Evolutionary conservation across 2,888 invertebrate species (phyloP).

Genomic region (Micropterix aruncella): DNA sequence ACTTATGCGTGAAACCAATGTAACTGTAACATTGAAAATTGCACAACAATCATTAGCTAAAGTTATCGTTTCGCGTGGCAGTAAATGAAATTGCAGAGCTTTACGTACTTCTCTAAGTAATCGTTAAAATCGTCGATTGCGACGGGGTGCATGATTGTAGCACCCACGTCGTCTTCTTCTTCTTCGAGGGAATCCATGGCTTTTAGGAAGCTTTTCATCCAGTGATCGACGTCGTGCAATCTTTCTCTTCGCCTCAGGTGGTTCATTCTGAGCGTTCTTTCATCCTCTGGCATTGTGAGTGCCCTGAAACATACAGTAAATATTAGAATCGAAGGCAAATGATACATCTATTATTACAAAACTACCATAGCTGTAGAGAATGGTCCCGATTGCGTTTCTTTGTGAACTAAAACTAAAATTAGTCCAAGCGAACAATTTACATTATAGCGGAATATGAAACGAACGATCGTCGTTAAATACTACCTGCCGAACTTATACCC

Average conservation of each 20-base stretch:
- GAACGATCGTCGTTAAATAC: no score
- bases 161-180: constrained; percentile 68
- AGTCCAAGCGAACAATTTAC: no score
- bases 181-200: constrained; percentile 77
- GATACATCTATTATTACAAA: no score
- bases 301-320: constrained; percentile 54
- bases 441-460: no score
- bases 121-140: constrained; percentile 84
- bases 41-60: neutral
- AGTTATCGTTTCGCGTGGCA: no score
- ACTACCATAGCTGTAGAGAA: no score
- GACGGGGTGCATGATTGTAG: constrained; percentile 79
- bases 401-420: no score
- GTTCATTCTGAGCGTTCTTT: constrained; percentile 74
- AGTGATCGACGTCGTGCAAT: constrained; percentile 72
- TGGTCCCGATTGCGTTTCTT: no score
- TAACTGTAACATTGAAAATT: constrained; percentile 43
- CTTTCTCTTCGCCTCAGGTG: constrained; percentile 68
- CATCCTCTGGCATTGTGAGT: constrained; percentile 82
- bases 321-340: no score
- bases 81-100: neutral
- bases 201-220: constrained; percentile 79
- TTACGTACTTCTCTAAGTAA: constrained; percentile 66
- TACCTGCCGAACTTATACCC: no score
- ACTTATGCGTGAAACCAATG: constrained; percentile 73